These are phyloP conservation scores for Castor canadensis DNA, from an alignment of 2,113 vertebrate genomes.

Conservation along the genomic window DNA sequence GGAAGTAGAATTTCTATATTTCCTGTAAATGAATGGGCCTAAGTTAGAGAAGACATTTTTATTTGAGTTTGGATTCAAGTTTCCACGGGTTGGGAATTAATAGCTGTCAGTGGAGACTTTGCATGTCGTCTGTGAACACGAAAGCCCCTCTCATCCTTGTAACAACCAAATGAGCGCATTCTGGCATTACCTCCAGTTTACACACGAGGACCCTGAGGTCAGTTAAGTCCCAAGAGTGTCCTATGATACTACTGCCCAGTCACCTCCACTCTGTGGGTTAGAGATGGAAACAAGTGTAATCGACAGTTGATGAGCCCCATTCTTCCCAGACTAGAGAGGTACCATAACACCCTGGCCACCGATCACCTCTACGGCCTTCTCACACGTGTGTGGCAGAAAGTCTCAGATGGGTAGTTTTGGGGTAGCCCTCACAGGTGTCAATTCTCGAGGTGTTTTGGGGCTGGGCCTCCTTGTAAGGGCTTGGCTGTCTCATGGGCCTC, in stretches of 20 bases:
- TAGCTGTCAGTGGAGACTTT: not conserved
- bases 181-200: not conserved
- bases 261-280: not conserved
- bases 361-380: too few relatives aligned
- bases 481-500: not conserved
- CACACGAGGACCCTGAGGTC: not conserved
- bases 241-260: rapidly evolving
- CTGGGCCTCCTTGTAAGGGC: not conserved
- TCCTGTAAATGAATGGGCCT: not conserved
- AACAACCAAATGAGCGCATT: rapidly evolving
- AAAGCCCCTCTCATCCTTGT: not conserved
- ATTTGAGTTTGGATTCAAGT: not conserved
- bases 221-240: not conserved
- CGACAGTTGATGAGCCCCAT: rapidly evolving
- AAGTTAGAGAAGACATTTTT: not conserved
- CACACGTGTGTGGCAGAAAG: not conserved
- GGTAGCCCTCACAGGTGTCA: not conserved
- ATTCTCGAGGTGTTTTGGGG: too few relatives aligned
- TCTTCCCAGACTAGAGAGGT: not conserved
- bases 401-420: not conserved
- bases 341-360: too few relatives aligned
- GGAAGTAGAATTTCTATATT: not conserved
- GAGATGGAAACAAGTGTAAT: rapidly evolving
- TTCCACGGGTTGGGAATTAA: rapidly evolving
- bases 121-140: rapidly evolving